Evolutionary conservation across 2,113 vertebrate species (phyloP).

Genomic region (Regulus satrapa): DNA sequence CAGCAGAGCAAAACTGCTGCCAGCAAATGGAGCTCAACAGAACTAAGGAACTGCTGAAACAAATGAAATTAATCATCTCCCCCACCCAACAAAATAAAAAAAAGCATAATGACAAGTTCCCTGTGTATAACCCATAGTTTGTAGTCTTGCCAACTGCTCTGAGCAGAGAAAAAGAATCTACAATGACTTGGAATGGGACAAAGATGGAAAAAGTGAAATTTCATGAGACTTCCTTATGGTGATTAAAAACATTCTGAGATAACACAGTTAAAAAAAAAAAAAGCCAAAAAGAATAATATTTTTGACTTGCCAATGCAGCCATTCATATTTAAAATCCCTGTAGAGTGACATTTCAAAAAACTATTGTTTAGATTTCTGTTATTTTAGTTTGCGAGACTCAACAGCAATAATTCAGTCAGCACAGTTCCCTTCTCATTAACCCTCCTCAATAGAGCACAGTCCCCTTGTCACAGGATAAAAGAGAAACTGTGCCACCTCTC

Average conservation of each 20-base stretch:
- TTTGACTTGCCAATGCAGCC: not conserved
- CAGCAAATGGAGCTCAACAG: not conserved
- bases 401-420: not conserved
- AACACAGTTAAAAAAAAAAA: not conserved
- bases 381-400: not conserved
- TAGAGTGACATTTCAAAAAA: not conserved
- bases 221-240: not conserved
- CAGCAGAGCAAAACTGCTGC: not conserved
- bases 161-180: not conserved
- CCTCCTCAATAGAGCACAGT: not conserved
- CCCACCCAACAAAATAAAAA: not conserved
- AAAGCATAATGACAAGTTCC: not conserved
- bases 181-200: not conserved
- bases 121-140: not conserved
- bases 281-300: not conserved
- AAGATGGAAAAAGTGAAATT: slow-evolving; percentile 16
- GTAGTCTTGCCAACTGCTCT: not conserved
- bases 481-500: not conserved
- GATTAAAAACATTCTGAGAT: not conserved
- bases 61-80: slow-evolving; percentile 26
- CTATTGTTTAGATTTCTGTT: not conserved
- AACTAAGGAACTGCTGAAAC: slow-evolving; percentile 12
- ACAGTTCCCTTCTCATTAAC: not conserved
- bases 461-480: not conserved
- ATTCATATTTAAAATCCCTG: not conserved